Percentiles rank a stretch among this genome's conserved stretches.
phyloP scores from a whole-genome alignment of 2,797 vertebrate species.

The Euthynnus affinis region DNA sequence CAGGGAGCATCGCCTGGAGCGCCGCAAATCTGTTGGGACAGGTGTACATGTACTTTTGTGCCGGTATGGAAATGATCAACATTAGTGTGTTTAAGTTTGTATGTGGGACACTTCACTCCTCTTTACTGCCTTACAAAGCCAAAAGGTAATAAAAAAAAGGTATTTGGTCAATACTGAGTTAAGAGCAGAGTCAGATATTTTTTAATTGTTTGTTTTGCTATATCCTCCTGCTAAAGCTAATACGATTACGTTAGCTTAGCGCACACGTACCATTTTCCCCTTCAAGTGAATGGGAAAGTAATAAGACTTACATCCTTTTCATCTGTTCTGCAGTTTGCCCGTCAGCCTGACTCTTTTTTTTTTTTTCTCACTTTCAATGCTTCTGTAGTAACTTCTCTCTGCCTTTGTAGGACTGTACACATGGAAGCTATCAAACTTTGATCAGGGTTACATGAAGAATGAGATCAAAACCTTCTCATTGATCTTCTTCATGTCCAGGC shows the following conservation, averaged over 20 bases:
- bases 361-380: too few species aligned
- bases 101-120: background rate
- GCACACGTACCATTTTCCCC: too few species aligned
- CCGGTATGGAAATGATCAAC: background rate
- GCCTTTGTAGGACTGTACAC: background rate
- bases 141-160: too few species aligned
- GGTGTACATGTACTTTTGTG: background rate
- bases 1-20: conserved; percentile 89
- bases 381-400: background rate
- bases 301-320: too few species aligned
- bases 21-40: conserved; percentile 92
- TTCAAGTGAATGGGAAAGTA: too few species aligned
- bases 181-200: background rate
- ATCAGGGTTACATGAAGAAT: background rate
- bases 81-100: background rate
- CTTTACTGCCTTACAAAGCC: background rate
- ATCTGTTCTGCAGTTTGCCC: too few species aligned
- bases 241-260: too few species aligned
- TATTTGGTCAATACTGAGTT: background rate
- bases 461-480: conserved; percentile 92
- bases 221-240: background rate
- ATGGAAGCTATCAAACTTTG: background rate
- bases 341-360: too few species aligned
- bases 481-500: conserved; percentile 89
- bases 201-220: background rate